Percentiles rank a stretch among this genome's conserved stretches.
phyloP scores from a whole-genome alignment of 2,888 invertebrate genomes.

The Stratiomys singularior region DNA sequence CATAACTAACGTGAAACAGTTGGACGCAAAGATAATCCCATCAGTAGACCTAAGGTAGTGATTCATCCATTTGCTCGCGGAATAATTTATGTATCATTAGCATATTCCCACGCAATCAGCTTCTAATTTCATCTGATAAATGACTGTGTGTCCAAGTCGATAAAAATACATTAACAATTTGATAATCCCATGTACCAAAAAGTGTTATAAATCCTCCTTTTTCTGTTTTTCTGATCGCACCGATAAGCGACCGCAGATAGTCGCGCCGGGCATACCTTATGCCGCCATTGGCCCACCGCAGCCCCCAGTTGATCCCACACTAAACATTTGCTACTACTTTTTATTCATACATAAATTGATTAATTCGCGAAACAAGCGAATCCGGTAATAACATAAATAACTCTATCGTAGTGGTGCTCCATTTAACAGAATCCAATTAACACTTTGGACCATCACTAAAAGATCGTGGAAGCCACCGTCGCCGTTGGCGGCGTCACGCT shows the following conservation, averaged over 20 bases:
- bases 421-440: conserved; percentile 51
- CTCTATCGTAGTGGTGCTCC: conserved; percentile 19
- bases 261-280: not conserved
- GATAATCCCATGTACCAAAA: not conserved
- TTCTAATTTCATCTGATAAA: not conserved
- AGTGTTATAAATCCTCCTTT: not conserved
- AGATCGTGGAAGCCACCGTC: conserved; percentile 28
- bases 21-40: too few species aligned
- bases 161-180: not conserved
- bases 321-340: not conserved
- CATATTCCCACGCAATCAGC: not conserved
- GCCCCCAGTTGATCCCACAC: not conserved
- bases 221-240: not conserved
- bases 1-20: too few species aligned
- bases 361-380: conserved; percentile 29
- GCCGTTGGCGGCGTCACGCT: conserved; percentile 35
- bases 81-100: not conserved
- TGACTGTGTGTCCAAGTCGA: not conserved
- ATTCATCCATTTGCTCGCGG: not conserved
- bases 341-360: conserved; percentile 33
- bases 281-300: not conserved
- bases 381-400: conserved; percentile 31
- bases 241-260: not conserved
- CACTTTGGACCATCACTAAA: conserved; percentile 44
- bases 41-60: too few species aligned